Evolutionary conservation across 2,888 invertebrate genomes (phyloP).

Genomic region (Pollenia angustigena): DNA sequence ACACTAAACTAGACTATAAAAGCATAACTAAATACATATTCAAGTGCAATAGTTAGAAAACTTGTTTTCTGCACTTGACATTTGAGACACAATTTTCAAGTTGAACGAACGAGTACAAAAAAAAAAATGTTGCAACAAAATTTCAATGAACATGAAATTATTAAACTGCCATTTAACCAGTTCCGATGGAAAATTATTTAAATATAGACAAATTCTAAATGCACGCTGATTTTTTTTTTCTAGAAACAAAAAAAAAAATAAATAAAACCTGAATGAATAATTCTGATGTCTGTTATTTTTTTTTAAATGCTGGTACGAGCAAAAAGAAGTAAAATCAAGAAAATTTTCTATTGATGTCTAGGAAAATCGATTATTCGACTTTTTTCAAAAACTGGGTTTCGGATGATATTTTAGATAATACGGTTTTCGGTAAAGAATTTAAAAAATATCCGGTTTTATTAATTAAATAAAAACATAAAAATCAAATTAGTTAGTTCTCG

Average conservation of each 20-base stretch:
- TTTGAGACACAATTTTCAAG: conserved; percentile 54
- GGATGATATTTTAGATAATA: no score
- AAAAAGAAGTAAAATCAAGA: background rate
- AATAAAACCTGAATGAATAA: conserved; percentile 40
- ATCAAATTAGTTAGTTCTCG: no score
- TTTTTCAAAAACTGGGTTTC: no score
- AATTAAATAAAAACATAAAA: no score
- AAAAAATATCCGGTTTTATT: no score
- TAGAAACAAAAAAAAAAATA: conserved; percentile 29
- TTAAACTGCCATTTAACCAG: conserved; percentile 54
- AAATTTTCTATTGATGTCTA: background rate
- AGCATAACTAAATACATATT: background rate
- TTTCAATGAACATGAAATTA: conserved; percentile 22
- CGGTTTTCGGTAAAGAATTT: no score
- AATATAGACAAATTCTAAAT: conserved; percentile 47
- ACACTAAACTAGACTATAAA: background rate
- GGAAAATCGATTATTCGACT: no score
- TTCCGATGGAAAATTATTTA: conserved; percentile 61
- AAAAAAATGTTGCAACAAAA: conserved; percentile 24
- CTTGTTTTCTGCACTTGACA: conserved; percentile 71
- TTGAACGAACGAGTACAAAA: conserved; percentile 48
- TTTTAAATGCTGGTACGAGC: background rate
- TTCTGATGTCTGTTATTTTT: conserved; percentile 25
- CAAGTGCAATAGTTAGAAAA: conserved; percentile 38
- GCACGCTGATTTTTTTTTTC: background rate